These are phyloP conservation scores for Ostrea denselamellosa DNA, from an alignment of 1,140 invertebrate species.

Conservation along the genomic window DNA sequence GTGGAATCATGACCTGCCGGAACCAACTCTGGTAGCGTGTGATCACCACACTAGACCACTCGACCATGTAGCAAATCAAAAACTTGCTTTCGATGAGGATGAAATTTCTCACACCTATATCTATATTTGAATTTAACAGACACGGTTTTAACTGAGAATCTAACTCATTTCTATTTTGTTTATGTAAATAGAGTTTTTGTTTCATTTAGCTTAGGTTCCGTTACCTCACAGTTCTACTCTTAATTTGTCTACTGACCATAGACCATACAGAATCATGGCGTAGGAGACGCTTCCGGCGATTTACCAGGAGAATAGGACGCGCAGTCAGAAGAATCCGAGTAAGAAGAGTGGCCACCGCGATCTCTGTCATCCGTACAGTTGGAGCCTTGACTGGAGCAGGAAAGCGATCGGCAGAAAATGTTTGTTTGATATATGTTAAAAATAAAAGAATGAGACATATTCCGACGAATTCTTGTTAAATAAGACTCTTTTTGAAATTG, in stretches of 20 bases:
- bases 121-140: no score
- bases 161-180: background rate
- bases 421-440: background rate
- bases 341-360: background rate
- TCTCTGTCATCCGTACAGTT: background rate
- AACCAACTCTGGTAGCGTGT: no score
- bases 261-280: slow-evolving; percentile 1
- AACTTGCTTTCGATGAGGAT: no score
- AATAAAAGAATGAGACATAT: no score
- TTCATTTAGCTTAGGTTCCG: background rate
- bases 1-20: no score
- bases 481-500: no score
- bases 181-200: background rate
- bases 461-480: no score
- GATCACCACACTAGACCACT: no score
- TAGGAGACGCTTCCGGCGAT: background rate
- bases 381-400: background rate
- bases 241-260: slow-evolving; percentile 18
- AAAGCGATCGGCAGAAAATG: slow-evolving; percentile 2
- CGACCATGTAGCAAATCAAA: no score
- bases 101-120: no score
- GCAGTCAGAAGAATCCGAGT: background rate
- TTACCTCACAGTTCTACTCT: background rate
- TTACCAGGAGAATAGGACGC: background rate
- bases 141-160: no score